Percentiles rank a stretch among this genome's conserved stretches.
These are phyloP conservation scores for Eupithecia vulgata DNA, from an alignment of 2,888 invertebrate species.

Conservation along the genomic window DNA sequence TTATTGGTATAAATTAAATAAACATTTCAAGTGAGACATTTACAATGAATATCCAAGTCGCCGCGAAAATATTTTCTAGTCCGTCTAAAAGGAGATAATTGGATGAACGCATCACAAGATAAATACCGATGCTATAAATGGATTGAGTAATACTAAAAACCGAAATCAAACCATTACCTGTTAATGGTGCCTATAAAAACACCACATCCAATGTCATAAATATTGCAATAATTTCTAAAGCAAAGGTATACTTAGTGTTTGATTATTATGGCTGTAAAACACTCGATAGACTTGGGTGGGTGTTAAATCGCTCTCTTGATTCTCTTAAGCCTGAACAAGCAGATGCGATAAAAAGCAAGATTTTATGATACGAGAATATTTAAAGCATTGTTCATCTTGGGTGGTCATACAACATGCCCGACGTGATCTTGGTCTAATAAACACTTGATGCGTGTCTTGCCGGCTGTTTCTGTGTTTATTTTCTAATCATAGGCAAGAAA, in stretches of 20 bases:
- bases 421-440: constrained; percentile 73
- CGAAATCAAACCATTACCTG: constrained; percentile 43
- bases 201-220: constrained; percentile 49
- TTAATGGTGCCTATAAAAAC: constrained; percentile 53
- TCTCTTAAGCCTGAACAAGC: constrained; percentile 63
- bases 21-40: constrained; percentile 77
- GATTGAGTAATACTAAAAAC: constrained; percentile 43
- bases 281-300: constrained; percentile 67
- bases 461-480: constrained; percentile 70
- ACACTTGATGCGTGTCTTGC: constrained; percentile 70
- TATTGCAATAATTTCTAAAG: constrained; percentile 62
- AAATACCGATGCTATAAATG: constrained; percentile 26
- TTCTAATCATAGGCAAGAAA: constrained; percentile 62
- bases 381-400: constrained; percentile 80
- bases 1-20: constrained; percentile 81
- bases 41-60: constrained; percentile 70
- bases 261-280: constrained; percentile 64
- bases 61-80: constrained; percentile 62
- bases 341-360: constrained; percentile 76
- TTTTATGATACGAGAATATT: constrained; percentile 78
- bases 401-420: constrained; percentile 70
- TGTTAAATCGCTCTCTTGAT: constrained; percentile 73
- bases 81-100: constrained; percentile 58
- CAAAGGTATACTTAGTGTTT: constrained; percentile 60
- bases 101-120: constrained; percentile 46